These are phyloP conservation scores for Eupeodes corollae DNA, from an alignment of 1,140 invertebrate genomes.

Conservation along the genomic window DNA sequence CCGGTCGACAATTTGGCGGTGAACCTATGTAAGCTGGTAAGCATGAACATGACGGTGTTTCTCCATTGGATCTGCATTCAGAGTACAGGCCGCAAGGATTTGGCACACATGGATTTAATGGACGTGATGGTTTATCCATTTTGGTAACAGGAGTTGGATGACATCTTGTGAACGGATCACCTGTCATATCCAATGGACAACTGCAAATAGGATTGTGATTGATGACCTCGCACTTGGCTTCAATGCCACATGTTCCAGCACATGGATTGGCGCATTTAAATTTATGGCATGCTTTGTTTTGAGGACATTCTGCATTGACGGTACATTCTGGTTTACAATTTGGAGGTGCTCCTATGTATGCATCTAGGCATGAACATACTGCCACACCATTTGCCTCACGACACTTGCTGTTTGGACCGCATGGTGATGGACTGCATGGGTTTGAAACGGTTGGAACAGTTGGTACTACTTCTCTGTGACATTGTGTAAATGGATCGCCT, in stretches of 20 bases:
- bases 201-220: slow-evolving; percentile 67
- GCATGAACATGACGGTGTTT: slow-evolving; percentile 63
- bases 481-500: slow-evolving; percentile 69
- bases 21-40: slow-evolving; percentile 62
- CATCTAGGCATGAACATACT: slow-evolving; percentile 66
- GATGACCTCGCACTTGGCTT: slow-evolving; percentile 55
- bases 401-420: slow-evolving; percentile 69
- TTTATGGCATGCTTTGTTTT: slow-evolving; percentile 56
- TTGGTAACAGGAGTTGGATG: slow-evolving; percentile 26
- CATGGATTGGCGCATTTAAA: slow-evolving; percentile 62
- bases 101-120: slow-evolving; percentile 59
- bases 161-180: slow-evolving; percentile 61
- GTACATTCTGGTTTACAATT: slow-evolving; percentile 63
- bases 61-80: slow-evolving; percentile 48
- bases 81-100: slow-evolving; percentile 69
- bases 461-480: slow-evolving; percentile 40
- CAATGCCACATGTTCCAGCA: slow-evolving; percentile 53
- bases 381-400: slow-evolving; percentile 56
- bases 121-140: slow-evolving; percentile 36
- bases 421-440: slow-evolving; percentile 67
- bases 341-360: slow-evolving; percentile 52
- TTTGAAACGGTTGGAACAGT: slow-evolving; percentile 45
- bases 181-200: slow-evolving; percentile 54
- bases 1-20: slow-evolving; percentile 65
- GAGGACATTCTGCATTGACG: slow-evolving; percentile 58